Base-by-base conservation (phyloP, 2,113 vertebrate species). In the Okapia johnstoni region DNA sequence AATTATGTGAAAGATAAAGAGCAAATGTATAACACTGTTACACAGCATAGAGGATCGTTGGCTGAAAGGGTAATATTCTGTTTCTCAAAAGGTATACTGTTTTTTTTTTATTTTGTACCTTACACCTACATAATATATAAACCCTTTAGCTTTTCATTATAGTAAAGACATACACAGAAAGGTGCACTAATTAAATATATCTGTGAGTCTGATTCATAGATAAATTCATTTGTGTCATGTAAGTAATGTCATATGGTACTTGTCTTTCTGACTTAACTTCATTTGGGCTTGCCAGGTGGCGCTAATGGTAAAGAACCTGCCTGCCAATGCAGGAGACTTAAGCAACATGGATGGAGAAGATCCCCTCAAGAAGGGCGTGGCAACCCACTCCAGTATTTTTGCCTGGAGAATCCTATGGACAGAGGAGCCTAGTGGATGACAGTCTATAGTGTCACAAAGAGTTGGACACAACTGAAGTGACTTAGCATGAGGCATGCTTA, bases 61-160 rank as follows among this genome's bases (percentile, higher is more conserved):
- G 57, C 28, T 66, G 46, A 96, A 94, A 87, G 30, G 23, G n/a
- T 57, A 94, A 60, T 93, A 54, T 55, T 61, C 57, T 89, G 1
- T 63, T 95, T 93, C 63, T 85, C 77, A 54, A 86, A 50, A 90
- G 10, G 58, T 79, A 81, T 28, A 50, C 13, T 89, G 17, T 63
- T 94, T 90, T 85, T 28, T 70, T 94, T 90, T 93, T n/a, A n/a
- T 17, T 48, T 96, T 85, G 46, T 85, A 54, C 54, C 17, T 90
- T 76, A 85, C 25, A 61, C 30, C 57, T 88, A 63, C 40, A 17
- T 58, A 81, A 76, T 36, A 76, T 50, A 60, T 66, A 77, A 46
- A 85, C 60, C 55, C 26, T 70, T 87, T 36, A 54, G 63, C 46
- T 95, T 94, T 83, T 92, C 46, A 40, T 40, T 94, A 17, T 43